Percentiles rank a stretch among this genome's conserved stretches.
phyloP scores from a whole-genome alignment of 2,113 vertebrate genomes.

The Periophthalmodon schlosseri region DNA sequence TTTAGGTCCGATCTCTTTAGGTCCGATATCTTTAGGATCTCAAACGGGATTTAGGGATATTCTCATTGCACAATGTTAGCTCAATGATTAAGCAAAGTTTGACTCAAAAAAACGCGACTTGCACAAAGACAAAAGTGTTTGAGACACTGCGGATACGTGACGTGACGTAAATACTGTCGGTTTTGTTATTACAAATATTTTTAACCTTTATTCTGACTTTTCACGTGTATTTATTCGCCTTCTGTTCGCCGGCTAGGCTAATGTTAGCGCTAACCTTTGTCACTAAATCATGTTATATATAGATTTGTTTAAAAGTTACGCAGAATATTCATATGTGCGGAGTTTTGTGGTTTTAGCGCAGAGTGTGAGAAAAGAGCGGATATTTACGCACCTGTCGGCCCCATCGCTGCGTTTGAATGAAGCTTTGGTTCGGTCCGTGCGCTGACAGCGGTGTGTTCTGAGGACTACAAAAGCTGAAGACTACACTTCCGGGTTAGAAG shows the following conservation, averaged over 20 bases:
- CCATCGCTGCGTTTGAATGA: conserved; percentile 50
- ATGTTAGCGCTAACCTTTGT: background rate
- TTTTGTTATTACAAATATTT: background rate
- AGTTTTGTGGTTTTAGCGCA: no score
- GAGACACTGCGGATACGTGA: background rate
- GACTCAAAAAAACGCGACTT: conserved; percentile 14
- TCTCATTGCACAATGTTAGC: background rate
- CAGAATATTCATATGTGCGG: no score
- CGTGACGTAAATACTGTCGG: background rate
- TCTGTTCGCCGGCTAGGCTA: background rate
- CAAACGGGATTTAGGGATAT: background rate
- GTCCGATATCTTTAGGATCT: no score
- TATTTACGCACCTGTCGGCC: conserved; percentile 62
- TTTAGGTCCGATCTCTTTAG: no score
- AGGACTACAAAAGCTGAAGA: background rate
- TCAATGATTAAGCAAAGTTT: conserved; percentile 1
- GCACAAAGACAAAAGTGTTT: fast-evolving
- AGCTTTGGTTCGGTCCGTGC: background rate
- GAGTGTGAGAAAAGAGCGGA: fast-evolving
- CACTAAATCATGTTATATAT: background rate
- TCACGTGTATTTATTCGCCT: background rate
- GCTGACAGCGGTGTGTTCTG: background rate
- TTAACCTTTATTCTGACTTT: background rate
- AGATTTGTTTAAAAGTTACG: background rate
- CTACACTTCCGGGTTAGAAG: conserved; percentile 19